These are phyloP conservation scores for Erebia palarica DNA, from an alignment of 2,888 invertebrate species.

Conservation along the genomic window DNA sequence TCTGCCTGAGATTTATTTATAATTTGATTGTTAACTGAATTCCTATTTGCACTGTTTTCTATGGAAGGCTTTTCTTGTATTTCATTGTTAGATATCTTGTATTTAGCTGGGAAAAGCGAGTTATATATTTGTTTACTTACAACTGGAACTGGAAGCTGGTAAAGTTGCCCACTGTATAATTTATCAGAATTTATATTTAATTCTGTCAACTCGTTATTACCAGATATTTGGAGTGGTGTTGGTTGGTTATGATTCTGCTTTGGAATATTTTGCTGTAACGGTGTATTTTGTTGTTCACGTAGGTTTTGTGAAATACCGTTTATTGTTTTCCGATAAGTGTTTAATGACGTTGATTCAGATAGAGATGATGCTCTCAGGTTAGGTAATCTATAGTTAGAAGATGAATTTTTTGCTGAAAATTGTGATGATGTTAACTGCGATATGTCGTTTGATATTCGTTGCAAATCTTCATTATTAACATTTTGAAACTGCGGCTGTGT, in stretches of 20 bases:
- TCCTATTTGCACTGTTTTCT: constrained; percentile 1
- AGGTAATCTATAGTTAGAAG: constrained; percentile 36
- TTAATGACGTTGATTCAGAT: constrained; percentile 1
- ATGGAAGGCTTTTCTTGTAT: constrained; percentile 1
- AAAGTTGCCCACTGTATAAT: constrained; percentile 73
- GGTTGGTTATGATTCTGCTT: constrained; percentile 26
- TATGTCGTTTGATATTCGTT: constrained; percentile 47
- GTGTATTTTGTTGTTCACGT: constrained; percentile 26
- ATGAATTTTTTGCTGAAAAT: constrained; percentile 49
- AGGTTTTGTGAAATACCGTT: constrained; percentile 21
- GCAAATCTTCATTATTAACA: constrained; percentile 56
- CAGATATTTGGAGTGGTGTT: not conserved
- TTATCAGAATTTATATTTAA: constrained; percentile 48
- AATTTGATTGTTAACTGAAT: constrained; percentile 35
- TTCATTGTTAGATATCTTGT: constrained; percentile 27
- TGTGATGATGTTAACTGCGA: constrained; percentile 72
- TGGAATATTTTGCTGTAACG: constrained; percentile 33
- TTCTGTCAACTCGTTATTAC: constrained; percentile 29
- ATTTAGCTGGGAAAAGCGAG: constrained; percentile 46
- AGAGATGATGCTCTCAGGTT: constrained; percentile 8
- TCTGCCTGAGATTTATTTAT: constrained; percentile 49
- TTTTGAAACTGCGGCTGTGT: constrained; percentile 58
- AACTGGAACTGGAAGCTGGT: constrained; percentile 71
- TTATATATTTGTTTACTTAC: constrained; percentile 70
- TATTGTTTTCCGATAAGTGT: not conserved